Evolutionary conservation across 2,113 vertebrate genomes (phyloP).

Genomic region (Rana temporaria): DNA sequence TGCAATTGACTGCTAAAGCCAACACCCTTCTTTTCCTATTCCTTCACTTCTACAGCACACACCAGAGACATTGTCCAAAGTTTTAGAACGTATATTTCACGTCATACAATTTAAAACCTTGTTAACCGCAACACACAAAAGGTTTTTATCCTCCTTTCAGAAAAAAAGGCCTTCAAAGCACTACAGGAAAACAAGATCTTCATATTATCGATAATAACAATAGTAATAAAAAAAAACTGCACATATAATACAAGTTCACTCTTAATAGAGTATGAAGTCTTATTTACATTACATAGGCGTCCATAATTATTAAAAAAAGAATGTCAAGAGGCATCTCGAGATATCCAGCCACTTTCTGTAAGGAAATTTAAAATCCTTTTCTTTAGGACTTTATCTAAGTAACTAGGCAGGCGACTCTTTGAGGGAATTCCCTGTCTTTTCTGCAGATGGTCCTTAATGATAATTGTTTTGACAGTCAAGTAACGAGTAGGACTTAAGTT

Average conservation of each 20-base stretch:
- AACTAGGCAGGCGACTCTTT: constrained; percentile 93
- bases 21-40: no score
- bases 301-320: not conserved
- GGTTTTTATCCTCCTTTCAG: no score
- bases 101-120: no score
- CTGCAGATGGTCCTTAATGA: constrained; percentile 96
- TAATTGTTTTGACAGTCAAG: constrained; percentile 95
- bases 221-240: not conserved
- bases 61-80: no score
- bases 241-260: not conserved
- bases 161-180: not conserved
- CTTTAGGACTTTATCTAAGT: constrained; percentile 95
- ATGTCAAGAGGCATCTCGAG: constrained; percentile 86
- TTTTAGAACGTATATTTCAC: no score
- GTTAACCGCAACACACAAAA: no score
- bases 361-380: constrained; percentile 95
- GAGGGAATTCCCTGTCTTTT: constrained; percentile 94
- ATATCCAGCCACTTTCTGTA: constrained; percentile 97
- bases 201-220: constrained; percentile 6
- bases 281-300: constrained; percentile 17
- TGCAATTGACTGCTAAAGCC: no score
- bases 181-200: constrained; percentile 3
- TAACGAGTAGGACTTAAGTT: constrained; percentile 92
- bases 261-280: not conserved
- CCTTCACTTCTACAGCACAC: no score